phyloP scores from a whole-genome alignment of 1,140 invertebrate species.

The Helicoverpa zea region DNA sequence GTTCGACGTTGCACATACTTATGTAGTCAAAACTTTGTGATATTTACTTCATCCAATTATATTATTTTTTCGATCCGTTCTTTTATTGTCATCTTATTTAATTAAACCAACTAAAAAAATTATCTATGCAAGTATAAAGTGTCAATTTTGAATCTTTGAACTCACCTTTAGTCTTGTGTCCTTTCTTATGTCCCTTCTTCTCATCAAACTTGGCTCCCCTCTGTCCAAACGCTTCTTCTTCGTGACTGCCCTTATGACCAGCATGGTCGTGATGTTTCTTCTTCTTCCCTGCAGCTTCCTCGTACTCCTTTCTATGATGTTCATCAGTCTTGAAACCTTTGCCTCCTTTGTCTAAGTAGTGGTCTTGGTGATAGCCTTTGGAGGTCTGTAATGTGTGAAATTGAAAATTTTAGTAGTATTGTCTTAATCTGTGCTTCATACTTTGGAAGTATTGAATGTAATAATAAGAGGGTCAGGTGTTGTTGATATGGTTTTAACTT shows the following conservation, averaged over 20 bases:
- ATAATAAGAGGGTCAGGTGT: too few relatives aligned
- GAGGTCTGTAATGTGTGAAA: constrained; percentile 84
- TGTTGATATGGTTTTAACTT: too few relatives aligned
- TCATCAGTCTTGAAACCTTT: constrained; percentile 87
- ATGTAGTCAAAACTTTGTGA: too few relatives aligned
- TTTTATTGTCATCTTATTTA: too few relatives aligned
- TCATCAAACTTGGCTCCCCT: constrained; percentile 86
- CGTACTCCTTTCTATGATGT: constrained; percentile 86
- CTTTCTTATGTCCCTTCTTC: constrained; percentile 88
- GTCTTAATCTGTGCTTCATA: too few relatives aligned
- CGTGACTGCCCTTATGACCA: constrained; percentile 82
- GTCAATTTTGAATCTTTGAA: neutral
- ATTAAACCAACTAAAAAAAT: too few relatives aligned
- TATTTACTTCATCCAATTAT: neutral
- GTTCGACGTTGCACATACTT: neutral
- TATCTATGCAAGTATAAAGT: too few relatives aligned
- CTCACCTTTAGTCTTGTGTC: constrained; percentile 87
- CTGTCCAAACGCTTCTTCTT: constrained; percentile 83
- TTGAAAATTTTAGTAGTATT: neutral
- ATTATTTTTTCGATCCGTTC: too few relatives aligned
- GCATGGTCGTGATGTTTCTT: constrained; percentile 86
- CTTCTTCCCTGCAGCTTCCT: constrained; percentile 84
- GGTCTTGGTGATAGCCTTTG: constrained; percentile 85
- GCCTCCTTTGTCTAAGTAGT: constrained; percentile 87
- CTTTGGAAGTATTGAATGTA: too few relatives aligned